Base-by-base conservation (phyloP, 1,140 invertebrate species). In the Ceratitis capitata region DNA sequence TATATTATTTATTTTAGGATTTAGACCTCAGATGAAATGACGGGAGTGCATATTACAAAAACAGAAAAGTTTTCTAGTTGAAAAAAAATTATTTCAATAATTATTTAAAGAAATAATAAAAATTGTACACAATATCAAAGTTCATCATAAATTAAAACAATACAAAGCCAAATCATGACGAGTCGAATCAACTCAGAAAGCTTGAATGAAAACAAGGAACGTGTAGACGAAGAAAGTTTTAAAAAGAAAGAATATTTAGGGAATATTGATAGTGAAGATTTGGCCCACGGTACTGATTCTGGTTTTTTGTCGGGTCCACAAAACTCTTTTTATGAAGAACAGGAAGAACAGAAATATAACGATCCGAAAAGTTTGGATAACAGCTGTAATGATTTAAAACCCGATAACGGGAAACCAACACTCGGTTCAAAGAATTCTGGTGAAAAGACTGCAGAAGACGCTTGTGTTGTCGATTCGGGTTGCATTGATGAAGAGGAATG, bases 231-330 rank as follows among this genome's bases (percentile, higher is more conserved):
- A 85, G 85, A 78, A 74, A 49, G 39, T 47, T 53, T 47, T 51
- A 10, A 42, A 85, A 85, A 85, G 82, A 78, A 69, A 45, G 45
- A 9, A 86, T 87, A 87, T 32, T 78, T 6, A 53, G 39, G 19
- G 53, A 85, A 53, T 86, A 85, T 82, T 86, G 88, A 90, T 86
- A 89, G 86, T 86, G 87, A 89, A 85, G 82, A 89, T 85, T 88
- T 88, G 86, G 86, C 88, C 85, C 90, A 90, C 88, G 91, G 91
- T 87, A 91, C 92, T 56, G 91, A 94, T 92, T 92, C 92, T 82
- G 92, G 91, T 84, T 92, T 92, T 74, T 88, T 92, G 78, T 91
- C 90, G 32, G 90, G 90, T 23, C 88, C 89, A 74, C 90, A 90
- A 88, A 88, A 32, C 16, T 84, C 83, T 5, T 45, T 64, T 29